phyloP scores from a whole-genome alignment of 2,888 invertebrate species.

The Coleophora deauratella region DNA sequence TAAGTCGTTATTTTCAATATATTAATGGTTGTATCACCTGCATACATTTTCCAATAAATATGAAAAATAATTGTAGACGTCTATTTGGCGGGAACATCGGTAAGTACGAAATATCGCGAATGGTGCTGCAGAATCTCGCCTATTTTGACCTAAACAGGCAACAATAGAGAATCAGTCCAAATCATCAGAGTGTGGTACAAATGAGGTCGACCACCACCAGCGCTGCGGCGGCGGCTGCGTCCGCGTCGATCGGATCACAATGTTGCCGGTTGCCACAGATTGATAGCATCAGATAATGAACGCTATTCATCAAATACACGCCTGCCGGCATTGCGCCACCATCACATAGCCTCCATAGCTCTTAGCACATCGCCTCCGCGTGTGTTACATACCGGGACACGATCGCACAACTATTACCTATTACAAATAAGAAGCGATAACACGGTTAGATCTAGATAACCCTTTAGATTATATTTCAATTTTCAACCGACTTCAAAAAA shows the following conservation, averaged over 20 bases:
- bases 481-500: too few relatives aligned
- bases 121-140: too few relatives aligned
- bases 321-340: slow-evolving; percentile 9
- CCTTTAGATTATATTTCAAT: slow-evolving; percentile 37
- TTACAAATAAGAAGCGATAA: too few relatives aligned
- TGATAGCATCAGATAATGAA: slow-evolving; percentile 34
- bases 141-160: neutral
- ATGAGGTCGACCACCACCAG: slow-evolving; percentile 30
- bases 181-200: slow-evolving; percentile 29
- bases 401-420: neutral
- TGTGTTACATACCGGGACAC: neutral
- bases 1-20: too few relatives aligned
- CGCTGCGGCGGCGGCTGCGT: slow-evolving; percentile 13
- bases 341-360: slow-evolving; percentile 1
- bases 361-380: slow-evolving; percentile 6
- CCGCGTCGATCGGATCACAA: slow-evolving; percentile 1
- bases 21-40: too few relatives aligned
- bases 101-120: too few relatives aligned
- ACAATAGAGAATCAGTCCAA: slow-evolving; percentile 21
- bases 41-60: too few relatives aligned
- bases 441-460: slow-evolving; percentile 35
- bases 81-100: too few relatives aligned
- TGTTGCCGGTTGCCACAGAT: slow-evolving; percentile 22
- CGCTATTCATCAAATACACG: slow-evolving; percentile 28
- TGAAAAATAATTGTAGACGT: too few relatives aligned